These are phyloP conservation scores for Megalonaias nervosa DNA, from an alignment of 1,140 invertebrate genomes.

Conservation along the genomic window DNA sequence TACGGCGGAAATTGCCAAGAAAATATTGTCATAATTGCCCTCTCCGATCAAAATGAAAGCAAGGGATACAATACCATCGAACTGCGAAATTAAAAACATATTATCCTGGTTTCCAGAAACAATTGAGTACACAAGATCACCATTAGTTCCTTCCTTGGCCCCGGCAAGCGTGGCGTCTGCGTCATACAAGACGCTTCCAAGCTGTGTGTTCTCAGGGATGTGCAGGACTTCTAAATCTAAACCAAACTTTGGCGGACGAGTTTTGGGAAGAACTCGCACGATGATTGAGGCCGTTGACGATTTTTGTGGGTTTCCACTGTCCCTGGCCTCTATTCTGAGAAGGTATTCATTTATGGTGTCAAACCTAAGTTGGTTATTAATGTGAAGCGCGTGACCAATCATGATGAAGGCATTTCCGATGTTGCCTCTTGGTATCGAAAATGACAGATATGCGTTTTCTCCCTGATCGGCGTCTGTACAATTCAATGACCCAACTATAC, in stretches of 20 bases:
- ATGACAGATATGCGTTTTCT: constrained; percentile 14
- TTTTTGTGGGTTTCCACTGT: constrained; percentile 12
- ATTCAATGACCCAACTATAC: constrained; percentile 3
- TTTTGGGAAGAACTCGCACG: constrained; percentile 18
- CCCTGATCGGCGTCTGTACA: constrained; percentile 18
- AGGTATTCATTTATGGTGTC: constrained; percentile 27
- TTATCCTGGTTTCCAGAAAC: constrained; percentile 11
- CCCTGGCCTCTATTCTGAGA: constrained; percentile 26
- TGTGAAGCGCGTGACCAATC: neutral
- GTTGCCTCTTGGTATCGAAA: constrained; percentile 19
- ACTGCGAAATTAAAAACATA: constrained; percentile 5
- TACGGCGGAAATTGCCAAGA: constrained; percentile 1
- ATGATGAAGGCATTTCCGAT: constrained; percentile 2
- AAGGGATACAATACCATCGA: constrained; percentile 19
- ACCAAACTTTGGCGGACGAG: constrained; percentile 19
- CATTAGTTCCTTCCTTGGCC: constrained; percentile 23
- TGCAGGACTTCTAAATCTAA: constrained; percentile 14
- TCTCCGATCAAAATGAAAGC: constrained; percentile 2
- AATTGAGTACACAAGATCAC: constrained; percentile 24
- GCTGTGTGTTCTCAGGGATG: constrained; percentile 25
- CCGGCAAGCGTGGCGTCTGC: constrained; percentile 22
- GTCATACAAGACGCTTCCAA: constrained; percentile 21
- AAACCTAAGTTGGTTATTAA: constrained; percentile 6
- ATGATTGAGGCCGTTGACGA: constrained; percentile 25
- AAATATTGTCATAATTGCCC: neutral